These are phyloP conservation scores for Agelaius phoeniceus DNA, from an alignment of 2,113 vertebrate genomes.

Conservation along the genomic window DNA sequence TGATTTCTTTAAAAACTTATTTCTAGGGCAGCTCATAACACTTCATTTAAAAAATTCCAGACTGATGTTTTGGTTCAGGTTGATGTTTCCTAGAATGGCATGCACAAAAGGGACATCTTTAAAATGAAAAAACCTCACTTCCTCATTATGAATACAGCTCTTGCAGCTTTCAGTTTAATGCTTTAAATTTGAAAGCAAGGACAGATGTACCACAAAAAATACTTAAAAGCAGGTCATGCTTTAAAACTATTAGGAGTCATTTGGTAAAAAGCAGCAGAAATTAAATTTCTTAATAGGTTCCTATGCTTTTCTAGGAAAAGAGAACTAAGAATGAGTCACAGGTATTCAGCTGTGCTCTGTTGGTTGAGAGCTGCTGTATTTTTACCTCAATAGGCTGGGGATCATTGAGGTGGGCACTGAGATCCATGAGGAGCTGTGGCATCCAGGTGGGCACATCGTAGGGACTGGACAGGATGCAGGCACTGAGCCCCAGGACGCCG, in stretches of 20 bases:
- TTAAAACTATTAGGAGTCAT: not conserved
- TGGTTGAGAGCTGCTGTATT: not conserved
- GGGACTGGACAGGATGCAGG: constrained; percentile 93
- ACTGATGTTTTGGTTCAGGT: not conserved
- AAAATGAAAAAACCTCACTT: not conserved
- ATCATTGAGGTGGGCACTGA: constrained; percentile 95
- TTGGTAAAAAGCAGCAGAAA: not conserved
- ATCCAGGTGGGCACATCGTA: constrained; percentile 98
- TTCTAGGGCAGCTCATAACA: not conserved
- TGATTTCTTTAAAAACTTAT: not conserved
- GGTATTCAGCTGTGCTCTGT: not conserved
- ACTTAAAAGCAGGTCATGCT: not conserved
- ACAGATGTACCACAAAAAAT: not conserved
- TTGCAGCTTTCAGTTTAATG: not conserved
- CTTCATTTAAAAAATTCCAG: not conserved
- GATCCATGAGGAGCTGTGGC: constrained; percentile 96
- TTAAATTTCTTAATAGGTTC: not conserved
- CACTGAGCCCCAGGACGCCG: constrained; percentile 94
- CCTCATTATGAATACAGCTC: not conserved
- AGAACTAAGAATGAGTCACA: not conserved
- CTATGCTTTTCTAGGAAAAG: not conserved
- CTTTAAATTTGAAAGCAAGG: not conserved
- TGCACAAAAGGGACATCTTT: not conserved
- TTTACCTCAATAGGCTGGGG: constrained; percentile 96
- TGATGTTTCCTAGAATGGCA: not conserved